Evolutionary conservation across 1,140 invertebrate species (phyloP).

Genomic region (Fopius arisanus): DNA sequence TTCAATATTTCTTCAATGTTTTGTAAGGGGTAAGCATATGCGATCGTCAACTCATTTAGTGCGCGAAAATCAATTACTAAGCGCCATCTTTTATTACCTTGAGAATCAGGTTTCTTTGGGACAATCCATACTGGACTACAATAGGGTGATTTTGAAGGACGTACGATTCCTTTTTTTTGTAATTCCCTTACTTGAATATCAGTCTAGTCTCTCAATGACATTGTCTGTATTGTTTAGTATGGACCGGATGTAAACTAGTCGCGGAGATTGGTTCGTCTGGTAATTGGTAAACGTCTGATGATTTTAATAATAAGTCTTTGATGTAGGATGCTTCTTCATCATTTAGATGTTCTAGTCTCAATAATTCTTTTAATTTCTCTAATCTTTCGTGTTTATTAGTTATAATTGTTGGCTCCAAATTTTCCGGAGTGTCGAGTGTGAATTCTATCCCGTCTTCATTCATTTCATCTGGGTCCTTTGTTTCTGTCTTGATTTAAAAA

Average conservation of each 20-base stretch:
- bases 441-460: neutral
- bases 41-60: slow-evolving; percentile 56
- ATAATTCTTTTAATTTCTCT: slow-evolving; percentile 21
- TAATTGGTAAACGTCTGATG: slow-evolving; percentile 8
- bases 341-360: slow-evolving; percentile 32
- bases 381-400: neutral
- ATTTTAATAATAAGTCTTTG: slow-evolving; percentile 5
- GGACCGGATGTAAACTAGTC: too few species aligned
- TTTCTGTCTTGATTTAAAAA: neutral
- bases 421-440: neutral
- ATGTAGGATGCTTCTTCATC: slow-evolving; percentile 26
- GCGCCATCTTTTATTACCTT: too few species aligned
- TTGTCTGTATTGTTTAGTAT: too few species aligned
- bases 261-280: slow-evolving; percentile 17
- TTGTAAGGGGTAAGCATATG: slow-evolving; percentile 66
- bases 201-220: too few species aligned
- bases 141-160: slow-evolving; percentile 45
- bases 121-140: slow-evolving; percentile 48
- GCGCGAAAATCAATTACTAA: slow-evolving; percentile 57
- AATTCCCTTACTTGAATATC: too few species aligned
- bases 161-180: too few species aligned
- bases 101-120: too few species aligned
- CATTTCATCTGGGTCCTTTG: too few species aligned
- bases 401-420: neutral
- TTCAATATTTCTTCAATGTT: slow-evolving; percentile 61